Evolutionary conservation across 2,797 vertebrate species (phyloP), one percentile per base, ranked within the genome.

Genomic region (Diplodus puntazzo): DNA sequence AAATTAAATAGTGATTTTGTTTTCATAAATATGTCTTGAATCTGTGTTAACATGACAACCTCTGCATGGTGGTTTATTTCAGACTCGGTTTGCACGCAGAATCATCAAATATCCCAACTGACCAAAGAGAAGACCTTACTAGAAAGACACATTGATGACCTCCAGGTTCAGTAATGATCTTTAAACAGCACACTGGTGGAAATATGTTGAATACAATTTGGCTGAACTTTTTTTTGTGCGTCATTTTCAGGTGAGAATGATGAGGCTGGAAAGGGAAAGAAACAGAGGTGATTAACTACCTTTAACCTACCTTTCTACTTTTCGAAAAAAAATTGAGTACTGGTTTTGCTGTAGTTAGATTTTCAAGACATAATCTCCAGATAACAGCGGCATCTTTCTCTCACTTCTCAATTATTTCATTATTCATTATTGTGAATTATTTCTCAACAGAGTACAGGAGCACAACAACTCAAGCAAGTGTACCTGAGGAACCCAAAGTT

Each of bases 51-150:
- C 3, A 11, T 20, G 17, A 16, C 61, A 27, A 12, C 27, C 8
- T 25, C 34, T 30, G 4, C 57, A 14, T 69, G 21, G 3, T 30
- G 39, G 11, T 52, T 72, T 20, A 4, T 87, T 90, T 74, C 85
- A 99, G 98, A 97, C 58, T 95, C 94, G 11, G 92, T 95, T 82
- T 82, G 80, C 81, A 96, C 96, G 88, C 96, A 96, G 77, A 94
- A 87, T 23, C 83, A 94, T 80, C 94, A 96, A 82, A 96, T 98
- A 80, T 95, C 87, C 59, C 92, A 95, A 55, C 86, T 98, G 72
- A 96, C 93, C 81, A 95, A 85, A 82, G 96, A 98, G 72, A 99
- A 98, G 87, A 94, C 81, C 46, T 83, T 90, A 14, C 94, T 98
- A 43, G 94, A 97, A 71, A 96, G 92, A 81, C 93, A 95, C 69